phyloP scores from a whole-genome alignment of 2,888 invertebrate genomes.

The Antheraea assamensis region DNA sequence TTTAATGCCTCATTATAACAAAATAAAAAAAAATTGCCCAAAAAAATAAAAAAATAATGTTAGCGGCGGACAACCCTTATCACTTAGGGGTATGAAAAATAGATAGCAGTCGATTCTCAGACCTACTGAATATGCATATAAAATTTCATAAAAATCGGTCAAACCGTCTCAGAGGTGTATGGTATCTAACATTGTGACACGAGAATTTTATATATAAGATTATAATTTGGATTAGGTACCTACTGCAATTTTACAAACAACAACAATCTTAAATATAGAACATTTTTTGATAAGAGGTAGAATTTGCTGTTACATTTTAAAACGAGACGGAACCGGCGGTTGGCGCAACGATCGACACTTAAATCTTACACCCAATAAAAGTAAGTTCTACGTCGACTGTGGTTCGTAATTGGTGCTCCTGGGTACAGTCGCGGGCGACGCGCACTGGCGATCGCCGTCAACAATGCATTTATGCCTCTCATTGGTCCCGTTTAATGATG shows the following conservation, averaged over 20 bases:
- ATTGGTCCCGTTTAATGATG: slow-evolving; percentile 77
- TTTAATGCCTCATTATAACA: too few species aligned
- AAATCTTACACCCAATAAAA: slow-evolving; percentile 81
- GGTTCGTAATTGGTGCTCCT: slow-evolving; percentile 76
- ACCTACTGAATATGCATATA: too few species aligned
- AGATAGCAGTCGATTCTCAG: too few species aligned
- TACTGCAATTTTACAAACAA: slow-evolving; percentile 9
- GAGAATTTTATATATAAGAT: too few species aligned
- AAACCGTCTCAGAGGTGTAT: too few species aligned
- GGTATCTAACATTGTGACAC: too few species aligned
- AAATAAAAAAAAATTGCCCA: too few species aligned
- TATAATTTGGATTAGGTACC: not conserved
- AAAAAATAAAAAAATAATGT: too few species aligned
- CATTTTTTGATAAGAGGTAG: slow-evolving; percentile 40
- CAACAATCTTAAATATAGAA: slow-evolving; percentile 22
- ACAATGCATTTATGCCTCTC: slow-evolving; percentile 74
- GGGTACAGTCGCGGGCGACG: slow-evolving; percentile 60
- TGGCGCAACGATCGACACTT: slow-evolving; percentile 77
- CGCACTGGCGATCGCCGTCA: slow-evolving; percentile 52
- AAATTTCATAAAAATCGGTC: too few species aligned
- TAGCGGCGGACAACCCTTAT: too few species aligned
- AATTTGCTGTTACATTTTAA: slow-evolving; percentile 61
- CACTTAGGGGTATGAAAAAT: too few species aligned
- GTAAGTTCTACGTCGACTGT: slow-evolving; percentile 65
- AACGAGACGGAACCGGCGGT: slow-evolving; percentile 65